These are phyloP conservation scores for Actenoides lindsayi DNA, from an alignment of 2,113 vertebrate genomes.

Conservation along the genomic window DNA sequence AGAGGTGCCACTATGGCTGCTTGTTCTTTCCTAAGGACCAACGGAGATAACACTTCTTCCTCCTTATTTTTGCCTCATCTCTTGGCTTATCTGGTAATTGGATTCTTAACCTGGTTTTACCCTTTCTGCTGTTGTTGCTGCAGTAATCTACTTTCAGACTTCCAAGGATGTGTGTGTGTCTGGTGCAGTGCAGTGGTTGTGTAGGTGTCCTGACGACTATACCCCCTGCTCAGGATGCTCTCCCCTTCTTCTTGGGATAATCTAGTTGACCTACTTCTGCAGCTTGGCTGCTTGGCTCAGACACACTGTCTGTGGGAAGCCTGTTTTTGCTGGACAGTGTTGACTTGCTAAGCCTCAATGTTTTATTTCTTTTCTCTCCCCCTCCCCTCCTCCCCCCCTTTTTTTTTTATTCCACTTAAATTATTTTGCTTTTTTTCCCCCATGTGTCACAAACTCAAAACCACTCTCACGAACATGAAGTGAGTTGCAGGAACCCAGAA, in stretches of 20 bases:
- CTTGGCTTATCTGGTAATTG: neutral
- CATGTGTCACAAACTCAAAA: neutral
- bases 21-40: neutral
- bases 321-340: neutral
- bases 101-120: neutral
- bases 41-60: neutral
- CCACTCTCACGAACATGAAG: neutral
- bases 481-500: neutral
- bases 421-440: neutral
- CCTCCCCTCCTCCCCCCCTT: too few species aligned
- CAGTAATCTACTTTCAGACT: neutral
- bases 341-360: neutral
- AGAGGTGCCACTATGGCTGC: neutral
- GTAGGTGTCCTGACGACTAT: accelerated
- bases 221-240: neutral
- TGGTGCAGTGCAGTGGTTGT: accelerated
- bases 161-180: neutral
- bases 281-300: neutral
- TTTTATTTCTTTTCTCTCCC: too few species aligned
- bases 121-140: neutral
- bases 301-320: neutral
- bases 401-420: too few species aligned
- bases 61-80: neutral
- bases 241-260: neutral
- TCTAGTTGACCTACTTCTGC: neutral